Evolutionary conservation across 1,140 invertebrate species (phyloP).

Genomic region (Bombus polaris): DNA sequence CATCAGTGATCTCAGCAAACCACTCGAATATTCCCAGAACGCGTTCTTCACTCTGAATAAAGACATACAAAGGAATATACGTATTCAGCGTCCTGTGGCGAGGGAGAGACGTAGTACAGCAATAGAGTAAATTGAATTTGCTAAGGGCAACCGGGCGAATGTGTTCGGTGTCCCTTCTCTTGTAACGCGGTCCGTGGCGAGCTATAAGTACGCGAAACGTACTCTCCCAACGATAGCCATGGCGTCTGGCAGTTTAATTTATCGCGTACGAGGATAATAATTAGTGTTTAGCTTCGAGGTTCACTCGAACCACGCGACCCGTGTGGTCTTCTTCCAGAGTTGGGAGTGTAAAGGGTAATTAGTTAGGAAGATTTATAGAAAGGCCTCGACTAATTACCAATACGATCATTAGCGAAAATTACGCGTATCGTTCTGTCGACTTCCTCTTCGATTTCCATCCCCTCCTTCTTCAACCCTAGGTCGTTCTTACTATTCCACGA

Average conservation of each 20-base stretch:
- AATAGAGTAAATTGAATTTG: slow-evolving; percentile 23
- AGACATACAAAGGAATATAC: too few relatives aligned
- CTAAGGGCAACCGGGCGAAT: slow-evolving; percentile 56
- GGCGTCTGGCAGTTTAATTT: slow-evolving; percentile 73
- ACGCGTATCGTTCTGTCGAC: slow-evolving; percentile 51
- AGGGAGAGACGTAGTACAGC: neutral
- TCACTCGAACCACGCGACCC: slow-evolving; percentile 44
- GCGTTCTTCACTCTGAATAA: too few relatives aligned
- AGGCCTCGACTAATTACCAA: slow-evolving; percentile 73
- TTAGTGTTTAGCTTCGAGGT: slow-evolving; percentile 74
- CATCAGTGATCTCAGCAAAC: too few relatives aligned
- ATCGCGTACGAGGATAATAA: slow-evolving; percentile 75
- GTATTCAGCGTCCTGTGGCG: neutral
- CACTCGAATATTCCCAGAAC: too few relatives aligned
- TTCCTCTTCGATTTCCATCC: slow-evolving; percentile 23
- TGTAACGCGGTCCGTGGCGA: slow-evolving; percentile 6
- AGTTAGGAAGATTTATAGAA: slow-evolving; percentile 75
- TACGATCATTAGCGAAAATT: slow-evolving; percentile 72
- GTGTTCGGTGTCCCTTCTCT: slow-evolving; percentile 58
- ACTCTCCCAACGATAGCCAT: slow-evolving; percentile 45
- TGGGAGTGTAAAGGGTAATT: slow-evolving; percentile 75
- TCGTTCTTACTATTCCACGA: neutral
- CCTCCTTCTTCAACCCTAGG: neutral
- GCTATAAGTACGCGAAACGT: slow-evolving; percentile 39
- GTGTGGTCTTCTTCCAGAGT: slow-evolving; percentile 70